Conservation (phyloP, 2,797 vertebrate genomes). For the Pachyuromys duprasi region DNA sequence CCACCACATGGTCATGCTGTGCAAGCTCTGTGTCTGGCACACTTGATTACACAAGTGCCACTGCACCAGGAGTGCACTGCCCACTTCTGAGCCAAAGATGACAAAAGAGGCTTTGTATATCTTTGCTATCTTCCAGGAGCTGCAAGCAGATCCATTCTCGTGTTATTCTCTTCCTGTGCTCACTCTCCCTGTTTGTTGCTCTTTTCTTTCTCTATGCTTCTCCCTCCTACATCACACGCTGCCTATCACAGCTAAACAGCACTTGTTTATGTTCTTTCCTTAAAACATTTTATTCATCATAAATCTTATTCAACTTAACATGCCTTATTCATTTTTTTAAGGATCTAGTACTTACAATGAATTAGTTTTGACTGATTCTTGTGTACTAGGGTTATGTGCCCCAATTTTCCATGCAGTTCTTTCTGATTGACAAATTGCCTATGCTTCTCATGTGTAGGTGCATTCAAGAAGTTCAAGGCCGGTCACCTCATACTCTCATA, state of each 20-base stretch:
- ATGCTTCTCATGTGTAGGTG: background rate
- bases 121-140: background rate
- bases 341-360: background rate
- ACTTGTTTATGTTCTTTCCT: background rate
- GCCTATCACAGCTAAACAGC: background rate
- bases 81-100: background rate
- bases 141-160: background rate
- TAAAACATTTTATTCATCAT: background rate
- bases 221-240: background rate
- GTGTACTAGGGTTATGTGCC: background rate
- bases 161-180: background rate
- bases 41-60: background rate
- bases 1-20: background rate
- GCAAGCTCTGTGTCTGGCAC: background rate
- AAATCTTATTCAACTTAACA: background rate
- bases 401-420: background rate
- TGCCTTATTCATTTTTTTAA: background rate
- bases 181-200: background rate
- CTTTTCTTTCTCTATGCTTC: background rate
- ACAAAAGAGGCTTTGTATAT: background rate
- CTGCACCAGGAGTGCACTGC: background rate
- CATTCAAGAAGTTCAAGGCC: slow-evolving; percentile 8
- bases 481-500: background rate
- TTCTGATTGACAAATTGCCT: slow-evolving; percentile 42
- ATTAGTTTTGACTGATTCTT: slow-evolving; percentile 16